A percentile compares a stretch with the other conserved stretches of the same genome.
These are phyloP conservation scores for Diplodus puntazzo DNA, from an alignment of 2,797 vertebrate genomes.

Conservation along the genomic window DNA sequence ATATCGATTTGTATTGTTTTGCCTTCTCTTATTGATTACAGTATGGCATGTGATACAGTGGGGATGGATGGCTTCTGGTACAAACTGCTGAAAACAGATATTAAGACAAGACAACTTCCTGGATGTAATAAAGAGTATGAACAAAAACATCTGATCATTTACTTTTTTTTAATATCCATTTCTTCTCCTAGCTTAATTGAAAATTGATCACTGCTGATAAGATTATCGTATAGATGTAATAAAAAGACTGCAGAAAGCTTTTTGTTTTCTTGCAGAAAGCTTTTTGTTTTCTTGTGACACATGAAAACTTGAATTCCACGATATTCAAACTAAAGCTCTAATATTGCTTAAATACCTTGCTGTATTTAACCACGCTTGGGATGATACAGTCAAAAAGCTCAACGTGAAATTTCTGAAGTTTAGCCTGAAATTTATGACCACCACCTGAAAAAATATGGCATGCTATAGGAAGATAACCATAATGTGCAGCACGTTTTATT, in stretches of 20 bases:
- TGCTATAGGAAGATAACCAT: no score
- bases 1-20: conserved; percentile 69
- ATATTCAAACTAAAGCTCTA: not conserved
- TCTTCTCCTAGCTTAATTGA: conserved; percentile 8
- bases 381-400: no score
- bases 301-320: not conserved
- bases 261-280: no score
- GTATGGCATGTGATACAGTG: conserved; percentile 62
- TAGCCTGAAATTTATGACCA: no score
- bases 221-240: not conserved
- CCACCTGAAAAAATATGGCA: no score
- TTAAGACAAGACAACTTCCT: conserved; percentile 55
- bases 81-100: conserved; percentile 52
- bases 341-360: no score
- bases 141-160: conserved; percentile 20
- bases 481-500: no score
- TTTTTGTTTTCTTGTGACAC: not conserved
- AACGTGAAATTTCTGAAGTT: no score
- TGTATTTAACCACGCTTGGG: no score
- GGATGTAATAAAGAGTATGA: conserved; percentile 66
- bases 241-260: not conserved
- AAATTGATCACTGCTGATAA: conserved; percentile 8
- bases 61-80: conserved; percentile 36
- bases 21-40: conserved; percentile 65
- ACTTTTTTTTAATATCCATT: conserved; percentile 8